These are phyloP conservation scores for Psilopogon haemacephalus DNA, from an alignment of 2,113 vertebrate species.

Conservation along the genomic window DNA sequence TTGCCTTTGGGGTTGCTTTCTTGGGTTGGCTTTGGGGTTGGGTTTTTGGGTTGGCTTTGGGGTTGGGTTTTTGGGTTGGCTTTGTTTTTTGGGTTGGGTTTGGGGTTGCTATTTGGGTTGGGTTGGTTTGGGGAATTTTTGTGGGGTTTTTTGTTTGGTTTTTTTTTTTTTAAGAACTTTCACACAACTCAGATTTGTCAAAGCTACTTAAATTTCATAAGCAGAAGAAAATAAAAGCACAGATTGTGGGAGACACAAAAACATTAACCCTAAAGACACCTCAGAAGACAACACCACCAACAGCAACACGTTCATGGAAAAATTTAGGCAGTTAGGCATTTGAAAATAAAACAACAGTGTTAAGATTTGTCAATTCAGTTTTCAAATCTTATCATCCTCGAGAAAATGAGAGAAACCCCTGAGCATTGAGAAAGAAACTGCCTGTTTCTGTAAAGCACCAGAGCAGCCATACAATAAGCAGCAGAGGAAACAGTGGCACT, in stretches of 20 bases:
- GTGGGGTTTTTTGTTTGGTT: no score
- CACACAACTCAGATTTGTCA: background rate
- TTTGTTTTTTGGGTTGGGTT: no score
- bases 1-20: no score
- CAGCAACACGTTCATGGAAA: background rate
- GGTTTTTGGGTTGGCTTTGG: no score
- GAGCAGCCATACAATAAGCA: background rate
- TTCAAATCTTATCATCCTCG: background rate
- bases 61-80: no score
- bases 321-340: background rate
- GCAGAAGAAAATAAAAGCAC: background rate
- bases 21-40: no score
- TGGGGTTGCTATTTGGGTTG: no score
- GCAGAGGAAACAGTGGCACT: background rate
- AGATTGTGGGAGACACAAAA: background rate
- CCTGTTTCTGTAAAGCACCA: background rate
- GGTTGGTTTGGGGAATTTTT: no score
- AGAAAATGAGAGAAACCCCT: background rate
- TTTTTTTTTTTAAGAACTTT: background rate
- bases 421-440: background rate
- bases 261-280: background rate
- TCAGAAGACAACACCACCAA: background rate
- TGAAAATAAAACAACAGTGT: background rate
- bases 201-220: background rate
- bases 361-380: background rate